Base-by-base conservation (phyloP, 2,113 vertebrate genomes). In the Penelope pileata region DNA sequence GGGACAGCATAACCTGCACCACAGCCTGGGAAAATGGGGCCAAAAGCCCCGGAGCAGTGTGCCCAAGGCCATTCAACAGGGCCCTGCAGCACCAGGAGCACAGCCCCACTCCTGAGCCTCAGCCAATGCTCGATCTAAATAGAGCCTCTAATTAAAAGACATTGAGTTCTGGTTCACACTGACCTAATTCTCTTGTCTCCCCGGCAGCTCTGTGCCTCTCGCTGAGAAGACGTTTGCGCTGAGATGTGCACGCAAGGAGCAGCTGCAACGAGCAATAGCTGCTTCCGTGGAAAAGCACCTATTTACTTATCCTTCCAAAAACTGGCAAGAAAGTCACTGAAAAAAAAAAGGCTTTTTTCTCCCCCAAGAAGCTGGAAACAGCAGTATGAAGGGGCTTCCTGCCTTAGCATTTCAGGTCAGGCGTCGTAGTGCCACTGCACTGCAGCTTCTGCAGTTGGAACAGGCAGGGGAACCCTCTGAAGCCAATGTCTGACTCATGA, bases 1-100 rank as follows among this genome's bases (percentile, higher is more conserved):
- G 81, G 76, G 60, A 81, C 50, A 86, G n/a, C 4, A 2, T 16
- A 67, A 38, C 47, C 51, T 75, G 56, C 67, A 42, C 45, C 51
- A 9, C 0, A 1, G 56, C 68, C 60, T 2, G 1, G 3, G 3
- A n/a, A 68, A 51, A n/a, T 1, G 1, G 5, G 32, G 59, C 59
- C 50, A 32, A 36, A n/a, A n/a, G 21, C 58, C 32, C 45, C 23
- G 14, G 51, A 66, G 50, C 53, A 80, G 16, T n/a, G 30, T 59
- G 42, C 27, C 42, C 56, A 29, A 40, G 50, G 60, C 36, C 66
- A 58, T 14, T 48, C 50, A 86, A 2, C 1, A 18, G 51, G 48
- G 34, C 80, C 54, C 26, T 70, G 76, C 76, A 84, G 47, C 84
- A 70, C 19, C 19, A 81, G 29, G 43, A 88, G 27, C 4, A 63